phyloP scores from a whole-genome alignment of 2,113 vertebrate species.

The Crypturellus undulatus region DNA sequence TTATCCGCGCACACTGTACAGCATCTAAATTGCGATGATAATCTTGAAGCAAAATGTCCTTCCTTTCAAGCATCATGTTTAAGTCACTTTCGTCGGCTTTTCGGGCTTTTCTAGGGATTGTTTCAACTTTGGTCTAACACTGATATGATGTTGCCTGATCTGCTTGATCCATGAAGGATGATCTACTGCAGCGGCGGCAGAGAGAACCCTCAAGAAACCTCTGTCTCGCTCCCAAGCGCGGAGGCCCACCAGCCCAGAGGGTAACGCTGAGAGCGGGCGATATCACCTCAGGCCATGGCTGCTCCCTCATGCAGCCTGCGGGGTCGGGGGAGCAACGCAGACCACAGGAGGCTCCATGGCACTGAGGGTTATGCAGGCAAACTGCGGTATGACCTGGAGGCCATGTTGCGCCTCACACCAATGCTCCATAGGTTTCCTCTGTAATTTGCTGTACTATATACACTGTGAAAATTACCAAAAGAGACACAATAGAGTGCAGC shows the following conservation, averaged over 20 bases:
- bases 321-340: background rate
- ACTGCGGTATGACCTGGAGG: background rate
- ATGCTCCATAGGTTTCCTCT: background rate
- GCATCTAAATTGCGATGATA: constrained; percentile 65
- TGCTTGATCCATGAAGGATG: constrained; percentile 14
- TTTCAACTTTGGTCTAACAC: constrained; percentile 15
- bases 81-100: constrained; percentile 31
- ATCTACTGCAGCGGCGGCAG: background rate
- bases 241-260: background rate
- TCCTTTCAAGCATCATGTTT: constrained; percentile 37
- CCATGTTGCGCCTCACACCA: background rate
- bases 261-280: background rate
- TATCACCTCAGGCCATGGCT: background rate
- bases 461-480: background rate
- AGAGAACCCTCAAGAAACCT: background rate
- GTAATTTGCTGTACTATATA: background rate
- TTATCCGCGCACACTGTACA: constrained; percentile 66
- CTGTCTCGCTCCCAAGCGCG: background rate
- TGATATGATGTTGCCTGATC: constrained; percentile 4
- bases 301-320: no score
- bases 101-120: constrained; percentile 50
- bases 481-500: background rate
- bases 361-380: accelerated
- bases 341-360: background rate
- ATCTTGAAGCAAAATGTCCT: constrained; percentile 54